A percentile compares a stretch with the other conserved stretches of the same genome.
phyloP scores from a whole-genome alignment of 1,140 invertebrate species.

The Brachionus manjavacas region DNA sequence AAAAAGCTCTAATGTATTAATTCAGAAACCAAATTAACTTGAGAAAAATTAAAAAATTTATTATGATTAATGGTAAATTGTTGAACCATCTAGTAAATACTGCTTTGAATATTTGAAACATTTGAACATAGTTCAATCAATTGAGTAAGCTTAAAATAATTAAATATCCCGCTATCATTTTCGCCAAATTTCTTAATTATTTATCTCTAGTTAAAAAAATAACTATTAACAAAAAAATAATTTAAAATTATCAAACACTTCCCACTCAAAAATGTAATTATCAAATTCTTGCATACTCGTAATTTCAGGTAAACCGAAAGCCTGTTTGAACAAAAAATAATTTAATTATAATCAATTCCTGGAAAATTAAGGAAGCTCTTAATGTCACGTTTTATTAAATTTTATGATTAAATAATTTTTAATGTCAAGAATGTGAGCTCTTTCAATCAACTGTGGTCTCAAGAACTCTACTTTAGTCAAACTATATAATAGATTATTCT shows the following conservation, averaged over 20 bases:
- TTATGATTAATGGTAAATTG: background rate
- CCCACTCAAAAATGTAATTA: background rate
- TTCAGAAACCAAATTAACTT: background rate
- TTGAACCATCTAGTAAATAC: background rate
- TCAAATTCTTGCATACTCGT: background rate
- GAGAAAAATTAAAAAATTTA: background rate
- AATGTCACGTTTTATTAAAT: background rate
- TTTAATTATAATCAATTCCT: background rate
- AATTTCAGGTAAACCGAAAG: background rate
- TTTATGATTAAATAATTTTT: background rate
- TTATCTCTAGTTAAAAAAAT: background rate
- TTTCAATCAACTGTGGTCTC: background rate
- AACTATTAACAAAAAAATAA: background rate
- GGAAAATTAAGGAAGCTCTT: background rate
- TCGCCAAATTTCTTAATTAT: background rate
- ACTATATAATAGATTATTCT: background rate
- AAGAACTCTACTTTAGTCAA: background rate
- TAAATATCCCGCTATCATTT: background rate
- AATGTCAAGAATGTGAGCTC: background rate
- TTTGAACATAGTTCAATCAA: background rate
- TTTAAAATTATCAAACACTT: background rate
- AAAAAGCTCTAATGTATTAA: background rate
- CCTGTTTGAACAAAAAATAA: background rate
- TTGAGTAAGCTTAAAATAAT: background rate
- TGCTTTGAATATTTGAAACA: background rate